Conservation (phyloP, 2,888 invertebrate genomes). For the Cosmia pyralina region DNA sequence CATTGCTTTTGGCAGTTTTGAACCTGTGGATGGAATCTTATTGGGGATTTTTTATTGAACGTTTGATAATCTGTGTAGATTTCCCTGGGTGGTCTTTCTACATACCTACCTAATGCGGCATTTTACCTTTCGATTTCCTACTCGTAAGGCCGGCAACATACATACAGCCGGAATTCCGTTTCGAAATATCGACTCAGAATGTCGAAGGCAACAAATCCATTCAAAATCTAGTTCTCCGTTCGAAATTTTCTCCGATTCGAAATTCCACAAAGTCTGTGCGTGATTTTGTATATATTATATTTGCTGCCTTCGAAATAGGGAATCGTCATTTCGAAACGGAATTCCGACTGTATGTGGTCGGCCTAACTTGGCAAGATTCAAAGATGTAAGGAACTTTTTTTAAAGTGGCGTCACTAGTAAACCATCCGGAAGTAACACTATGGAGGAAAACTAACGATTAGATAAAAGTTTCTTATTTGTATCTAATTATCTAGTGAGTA, state of each 20-base stretch:
- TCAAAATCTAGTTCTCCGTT: no score
- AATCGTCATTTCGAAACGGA: no score
- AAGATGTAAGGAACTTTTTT: background rate
- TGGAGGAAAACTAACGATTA: slow-evolving; percentile 11
- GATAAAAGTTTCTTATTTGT: background rate
- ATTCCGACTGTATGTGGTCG: no score
- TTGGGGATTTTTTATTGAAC: background rate
- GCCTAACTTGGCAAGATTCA: background rate
- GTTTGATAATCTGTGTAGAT: background rate
- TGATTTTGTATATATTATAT: no score
- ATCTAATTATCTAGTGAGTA: background rate
- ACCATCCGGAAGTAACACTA: background rate
- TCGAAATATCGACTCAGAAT: no score
- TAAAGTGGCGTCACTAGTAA: background rate
- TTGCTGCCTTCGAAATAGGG: no score
- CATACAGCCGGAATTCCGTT: no score
- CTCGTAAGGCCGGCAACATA: background rate
- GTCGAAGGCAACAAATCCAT: no score
- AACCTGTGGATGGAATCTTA: no score
- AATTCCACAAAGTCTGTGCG: no score
- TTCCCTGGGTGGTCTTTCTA: no score
- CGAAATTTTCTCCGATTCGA: no score
- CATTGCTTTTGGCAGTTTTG: background rate
- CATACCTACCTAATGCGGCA: background rate
- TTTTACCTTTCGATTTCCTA: background rate